A percentile compares a stretch with the other conserved stretches of the same genome.
Evolutionary conservation across 2,888 invertebrate species (phyloP).

Genomic region (Acleris literana): DNA sequence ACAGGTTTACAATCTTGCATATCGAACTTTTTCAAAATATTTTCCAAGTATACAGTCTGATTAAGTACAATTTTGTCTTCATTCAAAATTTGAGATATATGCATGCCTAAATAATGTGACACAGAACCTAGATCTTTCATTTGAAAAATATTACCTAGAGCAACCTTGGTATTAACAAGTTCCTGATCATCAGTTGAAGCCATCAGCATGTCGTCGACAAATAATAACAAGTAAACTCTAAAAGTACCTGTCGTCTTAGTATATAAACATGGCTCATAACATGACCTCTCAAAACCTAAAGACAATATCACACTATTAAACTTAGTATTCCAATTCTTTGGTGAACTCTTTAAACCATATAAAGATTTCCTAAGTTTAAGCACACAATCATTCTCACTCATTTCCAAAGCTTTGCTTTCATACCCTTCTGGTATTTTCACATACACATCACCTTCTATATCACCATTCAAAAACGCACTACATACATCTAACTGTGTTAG

Average conservation of each 20-base stretch:
- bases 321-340: background rate
- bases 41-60: too few relatives aligned
- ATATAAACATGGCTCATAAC: constrained; percentile 1
- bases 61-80: too few relatives aligned
- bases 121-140: too few relatives aligned
- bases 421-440: background rate
- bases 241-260: background rate
- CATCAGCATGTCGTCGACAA: too few relatives aligned
- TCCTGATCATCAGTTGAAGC: too few relatives aligned
- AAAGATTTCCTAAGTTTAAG: constrained; percentile 1
- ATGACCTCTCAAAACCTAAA: background rate
- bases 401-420: background rate
- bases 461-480: constrained; percentile 3
- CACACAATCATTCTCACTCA: background rate
- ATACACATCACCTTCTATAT: constrained; percentile 3
- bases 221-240: background rate
- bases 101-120: too few relatives aligned
- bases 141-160: too few relatives aligned
- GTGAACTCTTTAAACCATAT: constrained; percentile 3
- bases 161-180: too few relatives aligned
- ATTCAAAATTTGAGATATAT: too few relatives aligned
- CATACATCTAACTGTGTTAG: constrained; percentile 5
- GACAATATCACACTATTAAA: background rate
- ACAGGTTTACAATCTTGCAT: too few relatives aligned
- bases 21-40: too few relatives aligned